A percentile compares a stretch with the other conserved stretches of the same genome.
Evolutionary conservation across 2,113 vertebrate genomes (phyloP).

Genomic region (Tenebrosternarchus preto): DNA sequence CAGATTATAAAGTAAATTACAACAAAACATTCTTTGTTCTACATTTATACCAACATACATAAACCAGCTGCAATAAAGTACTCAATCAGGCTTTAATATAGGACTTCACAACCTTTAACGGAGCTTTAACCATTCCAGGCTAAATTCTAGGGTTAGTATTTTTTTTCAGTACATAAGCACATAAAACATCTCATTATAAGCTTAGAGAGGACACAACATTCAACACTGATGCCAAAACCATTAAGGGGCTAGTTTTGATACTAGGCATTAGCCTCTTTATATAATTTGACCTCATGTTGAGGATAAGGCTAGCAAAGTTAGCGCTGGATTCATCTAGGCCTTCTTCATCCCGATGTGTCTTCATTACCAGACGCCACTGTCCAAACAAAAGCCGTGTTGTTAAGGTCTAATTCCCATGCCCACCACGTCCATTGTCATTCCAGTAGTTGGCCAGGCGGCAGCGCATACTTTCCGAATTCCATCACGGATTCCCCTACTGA

Average conservation of each 20-base stretch:
- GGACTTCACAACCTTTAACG: slow-evolving; percentile 10
- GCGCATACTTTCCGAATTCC: slow-evolving; percentile 54
- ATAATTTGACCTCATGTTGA: background rate
- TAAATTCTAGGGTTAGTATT: background rate
- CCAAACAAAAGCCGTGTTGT: slow-evolving; percentile 52
- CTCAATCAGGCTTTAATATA: background rate
- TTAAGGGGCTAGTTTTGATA: background rate
- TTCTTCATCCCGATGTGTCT: slow-evolving; percentile 58
- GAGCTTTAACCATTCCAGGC: background rate
- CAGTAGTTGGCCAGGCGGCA: slow-evolving; percentile 23
- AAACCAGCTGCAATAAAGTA: background rate
- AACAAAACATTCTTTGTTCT: no score
- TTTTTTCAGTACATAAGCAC: background rate
- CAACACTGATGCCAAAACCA: background rate
- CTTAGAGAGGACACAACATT: background rate
- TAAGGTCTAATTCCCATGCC: slow-evolving; percentile 44
- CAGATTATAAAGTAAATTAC: no score
- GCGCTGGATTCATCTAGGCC: background rate
- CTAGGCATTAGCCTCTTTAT: slow-evolving; percentile 3
- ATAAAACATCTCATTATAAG: background rate
- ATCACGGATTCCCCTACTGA: slow-evolving; percentile 36
- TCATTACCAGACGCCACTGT: slow-evolving; percentile 61
- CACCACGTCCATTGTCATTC: slow-evolving; percentile 51
- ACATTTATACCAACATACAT: background rate
- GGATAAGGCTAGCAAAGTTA: background rate